Evolutionary conservation across 2,888 invertebrate species (phyloP), one percentile per base, ranked within the genome.

Genomic region (Meteorus cinctellus): DNA sequence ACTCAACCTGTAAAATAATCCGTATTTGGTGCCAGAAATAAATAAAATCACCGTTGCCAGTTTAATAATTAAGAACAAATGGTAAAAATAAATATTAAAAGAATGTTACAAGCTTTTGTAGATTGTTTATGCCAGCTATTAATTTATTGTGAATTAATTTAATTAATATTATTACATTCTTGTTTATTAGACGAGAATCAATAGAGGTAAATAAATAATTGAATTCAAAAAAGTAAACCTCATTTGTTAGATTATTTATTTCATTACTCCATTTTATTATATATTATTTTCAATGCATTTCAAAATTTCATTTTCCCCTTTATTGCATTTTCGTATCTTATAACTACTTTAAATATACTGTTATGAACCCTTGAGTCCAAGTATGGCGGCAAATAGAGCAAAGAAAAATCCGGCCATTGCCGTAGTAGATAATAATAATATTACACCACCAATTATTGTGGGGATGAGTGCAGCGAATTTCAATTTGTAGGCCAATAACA

Each of bases 391-490:
- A 84, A 96, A 96, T 16, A 96, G 90, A 0, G 96, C 96, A 87
- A 96, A 96, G 91, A 96, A 96, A 90, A 96, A 96, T 80, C 96
- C 96, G 27, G 96, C 96, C 76, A 96, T 88, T 24, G 95, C 95
- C 0, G 96, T 95, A 0, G 95, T 94, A 77, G 95, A 95, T 4
- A 95, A 93, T 68, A 96, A 88, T 10, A 96, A 90, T 1, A 95
- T 90, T 29, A 96, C 89, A 5, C 92, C 92, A 71, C 95, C 94
- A 80, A 96, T 92, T 87, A 96, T 88, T 0, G 95, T 91, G 0
- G 96, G 96, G 55, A 96, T 92, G 72, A 96, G 87, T 1, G 95
- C 93, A 82, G 96, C 92, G 88, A 95, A 96, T 88, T 96, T 96
- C 86, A 96, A 89, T 89, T 96, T 96, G 89, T 96, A 96, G 0